Base-by-base conservation (phyloP, 1,140 invertebrate genomes). In the Drosophila truncata region DNA sequence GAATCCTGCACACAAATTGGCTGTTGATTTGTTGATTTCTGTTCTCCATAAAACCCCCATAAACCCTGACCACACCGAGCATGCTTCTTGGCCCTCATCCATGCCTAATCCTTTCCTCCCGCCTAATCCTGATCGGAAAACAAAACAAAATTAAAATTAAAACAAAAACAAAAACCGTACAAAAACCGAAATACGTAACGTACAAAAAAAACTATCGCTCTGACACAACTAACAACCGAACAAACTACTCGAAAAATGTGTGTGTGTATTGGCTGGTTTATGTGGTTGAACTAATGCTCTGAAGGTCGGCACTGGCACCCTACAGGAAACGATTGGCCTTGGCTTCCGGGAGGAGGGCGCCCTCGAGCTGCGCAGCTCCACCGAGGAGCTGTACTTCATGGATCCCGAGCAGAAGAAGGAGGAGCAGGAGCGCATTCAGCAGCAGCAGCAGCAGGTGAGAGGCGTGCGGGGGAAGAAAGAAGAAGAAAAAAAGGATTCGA, bases 341-440 rank as follows among this genome's bases (percentile, higher is more conserved):
- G 94, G 96, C 80, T 95, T 97, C 93, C 94, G 96, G 92, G 95
- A 96, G 93, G 96, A 97, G 91, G 97, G 97, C 80, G 95, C 96
- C 5, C 94, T 96, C 39, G 97, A 98, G 83, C 92, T 97, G 47
- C 94, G 96, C 66, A 97, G 96, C 18, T 97, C 97, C 20, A 98
- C 97, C 6, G 97, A 97, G 92, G 97, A 98, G 93, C 93, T 97
- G 52, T 96, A 96, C 66, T 95, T 96, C 74, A 95, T 97, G 82
- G 96, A 97, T 93, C 94, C 95, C 0, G 93, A 95, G 55, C 94
- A 95, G 77, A 94, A 94, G 71, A 90, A 93, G 84, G 85, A 93
- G 80, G 91, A 93, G 78, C 91, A 94, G 93, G 93, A 91, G 31
- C 86, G 82, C 25, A 73, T 80, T 33, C 87, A 91, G 29, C 71